Percentiles rank a stretch among this genome's conserved stretches.
Conservation (phyloP, 1,140 invertebrate genomes). For the Bombus soroeensis region DNA sequence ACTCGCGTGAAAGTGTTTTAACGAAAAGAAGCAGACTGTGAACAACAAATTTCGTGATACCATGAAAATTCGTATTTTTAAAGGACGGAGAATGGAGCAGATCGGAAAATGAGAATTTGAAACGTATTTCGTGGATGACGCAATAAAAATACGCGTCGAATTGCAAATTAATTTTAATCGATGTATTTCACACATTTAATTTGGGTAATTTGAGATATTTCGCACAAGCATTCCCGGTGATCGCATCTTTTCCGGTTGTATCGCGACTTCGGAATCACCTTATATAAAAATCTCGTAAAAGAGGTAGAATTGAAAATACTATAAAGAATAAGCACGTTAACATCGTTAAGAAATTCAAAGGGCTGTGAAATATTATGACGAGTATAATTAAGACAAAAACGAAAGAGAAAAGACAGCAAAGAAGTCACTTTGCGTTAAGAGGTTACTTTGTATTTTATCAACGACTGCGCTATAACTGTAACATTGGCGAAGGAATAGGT, state of each 20-base stretch:
- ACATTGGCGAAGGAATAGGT: slow-evolving; percentile 64
- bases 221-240: too few species aligned
- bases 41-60: not conserved
- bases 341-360: slow-evolving; percentile 1
- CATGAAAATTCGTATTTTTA: not conserved
- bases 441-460: slow-evolving; percentile 68
- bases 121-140: too few species aligned
- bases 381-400: slow-evolving; percentile 20
- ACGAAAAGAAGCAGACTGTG: not conserved
- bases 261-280: not conserved
- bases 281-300: not conserved
- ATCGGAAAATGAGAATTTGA: too few species aligned
- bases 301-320: not conserved
- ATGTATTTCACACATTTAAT: too few species aligned
- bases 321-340: not conserved
- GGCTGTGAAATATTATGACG: not conserved
- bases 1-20: slow-evolving; percentile 19
- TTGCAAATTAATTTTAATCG: not conserved
- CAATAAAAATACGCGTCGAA: not conserved
- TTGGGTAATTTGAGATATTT: too few species aligned
- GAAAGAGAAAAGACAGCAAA: slow-evolving; percentile 37
- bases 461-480: slow-evolving; percentile 58
- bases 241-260: too few species aligned
- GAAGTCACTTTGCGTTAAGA: slow-evolving; percentile 39
- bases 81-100: not conserved